phyloP scores from a whole-genome alignment of 1,140 invertebrate genomes.

The Lepidurus arcticus region DNA sequence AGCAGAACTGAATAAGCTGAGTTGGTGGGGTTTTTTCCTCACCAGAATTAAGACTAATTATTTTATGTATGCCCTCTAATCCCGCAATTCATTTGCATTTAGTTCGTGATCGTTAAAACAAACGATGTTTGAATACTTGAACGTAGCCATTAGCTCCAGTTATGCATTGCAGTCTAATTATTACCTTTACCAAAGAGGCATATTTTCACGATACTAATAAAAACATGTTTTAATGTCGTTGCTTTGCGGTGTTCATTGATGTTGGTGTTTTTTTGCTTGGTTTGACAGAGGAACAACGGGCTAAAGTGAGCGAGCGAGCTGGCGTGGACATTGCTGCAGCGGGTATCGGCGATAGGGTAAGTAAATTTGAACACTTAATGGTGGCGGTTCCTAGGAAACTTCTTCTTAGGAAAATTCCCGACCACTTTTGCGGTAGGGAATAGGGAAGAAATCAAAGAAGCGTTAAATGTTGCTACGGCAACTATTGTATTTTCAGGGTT shows the following conservation, averaged over 20 bases:
- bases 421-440: not conserved
- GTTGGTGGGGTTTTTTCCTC: not conserved
- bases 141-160: not conserved
- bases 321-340: constrained; percentile 61
- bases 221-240: not conserved
- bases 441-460: not conserved
- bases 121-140: not conserved
- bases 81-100: not conserved
- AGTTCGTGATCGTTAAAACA: not conserved
- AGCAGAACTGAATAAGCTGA: not conserved
- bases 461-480: constrained; percentile 11
- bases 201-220: not conserved
- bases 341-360: constrained; percentile 74
- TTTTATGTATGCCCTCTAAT: not conserved
- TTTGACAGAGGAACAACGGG: constrained; percentile 56
- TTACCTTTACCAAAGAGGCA: not conserved
- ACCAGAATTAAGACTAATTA: not conserved
- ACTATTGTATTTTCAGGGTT: not conserved
- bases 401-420: too few relatives aligned
- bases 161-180: not conserved
- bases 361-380: constrained; percentile 32
- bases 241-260: not conserved
- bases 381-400: not conserved
- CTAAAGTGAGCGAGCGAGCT: constrained; percentile 52
- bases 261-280: constrained; percentile 30